Evolutionary conservation across 2,888 invertebrate species (phyloP), one percentile per base, ranked within the genome.

Genomic region (Caenorhabditis japonica): DNA sequence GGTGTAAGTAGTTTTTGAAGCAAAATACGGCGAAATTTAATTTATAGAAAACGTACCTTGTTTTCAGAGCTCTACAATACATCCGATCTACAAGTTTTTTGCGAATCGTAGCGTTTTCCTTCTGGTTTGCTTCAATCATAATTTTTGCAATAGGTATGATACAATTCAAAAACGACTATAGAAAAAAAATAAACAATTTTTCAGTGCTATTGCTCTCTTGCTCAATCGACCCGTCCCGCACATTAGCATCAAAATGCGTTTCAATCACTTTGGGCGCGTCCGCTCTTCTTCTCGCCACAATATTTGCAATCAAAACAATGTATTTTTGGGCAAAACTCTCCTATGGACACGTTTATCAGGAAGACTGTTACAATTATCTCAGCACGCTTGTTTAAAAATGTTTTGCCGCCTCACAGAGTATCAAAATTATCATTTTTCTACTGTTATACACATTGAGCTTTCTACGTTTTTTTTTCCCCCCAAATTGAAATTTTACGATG

Each of bases 61-160:
- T 34, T 78, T 80, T 7, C 68, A 80, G 80, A n/a, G 66, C 73
- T 3, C 64, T 77, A 0, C 44, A 49, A 23, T 80, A 75, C 46
- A 58, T 77, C 8, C 43, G 59, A 36, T 51, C 64, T 8, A 75
- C 76, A 0, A 73, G 76, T n/a, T 76, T 77, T 36, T 44, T 72
- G 4, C 58, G 80, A 43, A 68, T 76, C 21, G 59, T 80, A 1
- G 61, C 75, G n/a, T 75, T 75, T 53, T 76, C 76, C 21, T 77
- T 80, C 36, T 80, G 77, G 77, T 72, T 80, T 46, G 61, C 52
- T 10, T 72, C 77, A 0, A 59, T 80, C 7, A 25, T 77, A 7
- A 19, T 64, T 8, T 80, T 77, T 39, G 72, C 66, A 0, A 46
- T 60, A 12, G 70, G 76, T 76, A 46, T 43, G 51, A 46, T 19